Evolutionary conservation across 2,888 invertebrate species (phyloP).

Genomic region (Teleiodes luculella): DNA sequence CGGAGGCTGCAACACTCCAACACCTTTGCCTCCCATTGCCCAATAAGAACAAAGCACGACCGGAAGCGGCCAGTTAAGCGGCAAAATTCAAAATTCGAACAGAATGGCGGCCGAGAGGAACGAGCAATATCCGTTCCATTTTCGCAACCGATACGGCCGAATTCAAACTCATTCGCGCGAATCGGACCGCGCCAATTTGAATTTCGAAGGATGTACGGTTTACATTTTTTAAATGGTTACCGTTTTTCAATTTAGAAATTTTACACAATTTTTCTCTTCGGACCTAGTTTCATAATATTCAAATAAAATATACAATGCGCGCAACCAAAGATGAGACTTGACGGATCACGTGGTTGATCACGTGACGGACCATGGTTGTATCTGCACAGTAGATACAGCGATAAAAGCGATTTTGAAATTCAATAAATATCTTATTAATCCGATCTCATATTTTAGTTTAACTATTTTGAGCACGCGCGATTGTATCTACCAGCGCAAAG

Average conservation of each 20-base stretch:
- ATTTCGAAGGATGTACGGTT: slow-evolving; percentile 47
- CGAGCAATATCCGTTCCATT: slow-evolving; percentile 76
- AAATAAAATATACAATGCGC: too few relatives aligned
- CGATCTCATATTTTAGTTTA: too few relatives aligned
- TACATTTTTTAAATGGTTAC: not conserved
- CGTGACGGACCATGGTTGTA: too few relatives aligned
- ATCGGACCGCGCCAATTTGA: slow-evolving; percentile 50
- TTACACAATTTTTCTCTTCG: too few relatives aligned
- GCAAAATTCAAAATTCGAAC: slow-evolving; percentile 76
- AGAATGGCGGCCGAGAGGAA: slow-evolving; percentile 69
- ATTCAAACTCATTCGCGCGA: slow-evolving; percentile 64
- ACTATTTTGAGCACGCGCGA: too few relatives aligned
- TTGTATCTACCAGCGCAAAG: too few relatives aligned
- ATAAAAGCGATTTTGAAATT: too few relatives aligned
- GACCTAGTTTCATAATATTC: too few relatives aligned
- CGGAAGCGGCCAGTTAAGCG: slow-evolving; percentile 74
- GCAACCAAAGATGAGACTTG: too few relatives aligned
- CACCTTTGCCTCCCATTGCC: slow-evolving; percentile 36
- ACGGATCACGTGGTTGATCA: too few relatives aligned
- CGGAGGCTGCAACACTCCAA: slow-evolving; percentile 17
- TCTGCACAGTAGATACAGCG: too few relatives aligned
- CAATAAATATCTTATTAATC: too few relatives aligned
- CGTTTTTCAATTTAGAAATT: not conserved
- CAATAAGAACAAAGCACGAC: slow-evolving; percentile 62
- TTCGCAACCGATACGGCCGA: slow-evolving; percentile 67